These are phyloP conservation scores for Lycia hirtaria DNA, from an alignment of 2,888 invertebrate genomes.

Conservation along the genomic window DNA sequence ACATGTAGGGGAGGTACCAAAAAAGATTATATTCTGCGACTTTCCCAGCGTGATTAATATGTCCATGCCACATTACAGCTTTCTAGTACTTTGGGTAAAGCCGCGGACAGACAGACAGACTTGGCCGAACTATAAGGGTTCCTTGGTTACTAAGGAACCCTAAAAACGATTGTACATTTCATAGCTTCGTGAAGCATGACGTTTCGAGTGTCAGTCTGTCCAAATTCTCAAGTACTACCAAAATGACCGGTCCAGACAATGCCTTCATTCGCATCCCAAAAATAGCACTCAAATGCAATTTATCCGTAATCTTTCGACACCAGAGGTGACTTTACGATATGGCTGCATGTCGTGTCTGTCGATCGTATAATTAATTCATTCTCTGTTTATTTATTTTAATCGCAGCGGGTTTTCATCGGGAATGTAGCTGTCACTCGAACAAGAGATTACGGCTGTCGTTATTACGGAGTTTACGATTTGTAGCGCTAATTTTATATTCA, in stretches of 20 bases:
- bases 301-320: constrained; percentile 29
- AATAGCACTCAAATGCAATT: constrained; percentile 19
- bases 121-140: too few relatives aligned
- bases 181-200: neutral
- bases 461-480: constrained; percentile 20
- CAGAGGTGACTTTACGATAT: constrained; percentile 32
- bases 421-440: constrained; percentile 31
- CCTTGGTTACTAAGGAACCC: too few relatives aligned
- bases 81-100: too few relatives aligned
- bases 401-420: constrained; percentile 33
- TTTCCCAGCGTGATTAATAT: too few relatives aligned
- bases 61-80: too few relatives aligned
- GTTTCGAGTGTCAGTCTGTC: neutral
- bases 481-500: constrained; percentile 6
- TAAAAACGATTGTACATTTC: neutral
- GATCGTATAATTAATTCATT: constrained; percentile 36
- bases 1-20: too few relatives aligned
- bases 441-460: constrained; percentile 25
- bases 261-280: constrained; percentile 2
- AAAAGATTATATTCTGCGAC: too few relatives aligned
- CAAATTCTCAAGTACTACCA: constrained; percentile 7
- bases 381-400: constrained; percentile 36
- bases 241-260: constrained; percentile 13
- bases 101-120: too few relatives aligned
- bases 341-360: constrained; percentile 38